Evolutionary conservation across 2,888 invertebrate species (phyloP).

Genomic region (Trisateles emortualis): DNA sequence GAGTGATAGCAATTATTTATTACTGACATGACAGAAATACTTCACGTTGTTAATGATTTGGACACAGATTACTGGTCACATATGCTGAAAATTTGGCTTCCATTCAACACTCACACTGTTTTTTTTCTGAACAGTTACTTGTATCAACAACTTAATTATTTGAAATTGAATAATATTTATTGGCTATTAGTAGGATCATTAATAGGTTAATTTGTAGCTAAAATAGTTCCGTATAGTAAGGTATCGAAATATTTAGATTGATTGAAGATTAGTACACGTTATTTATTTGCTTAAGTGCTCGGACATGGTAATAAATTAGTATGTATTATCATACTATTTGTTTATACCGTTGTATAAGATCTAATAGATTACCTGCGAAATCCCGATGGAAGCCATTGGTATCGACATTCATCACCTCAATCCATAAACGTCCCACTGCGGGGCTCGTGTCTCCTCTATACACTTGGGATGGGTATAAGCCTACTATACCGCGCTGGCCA

Average conservation of each 20-base stretch:
- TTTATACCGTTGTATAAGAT: too few species aligned
- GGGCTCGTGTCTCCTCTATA: too few species aligned
- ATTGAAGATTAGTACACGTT: not conserved
- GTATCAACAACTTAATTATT: slow-evolving; percentile 18
- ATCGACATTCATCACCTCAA: too few species aligned
- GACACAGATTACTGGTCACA: slow-evolving; percentile 35
- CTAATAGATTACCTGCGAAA: too few species aligned
- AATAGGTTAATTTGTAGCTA: slow-evolving; percentile 9
- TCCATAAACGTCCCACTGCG: too few species aligned
- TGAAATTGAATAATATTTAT: slow-evolving; percentile 22
- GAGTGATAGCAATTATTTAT: slow-evolving; percentile 37
- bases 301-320: too few species aligned
- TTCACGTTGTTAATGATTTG: slow-evolving; percentile 17
- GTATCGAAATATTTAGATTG: not conserved
- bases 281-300: too few species aligned
- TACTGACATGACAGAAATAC: slow-evolving; percentile 23
- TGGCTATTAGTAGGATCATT: slow-evolving; percentile 18
- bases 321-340: too few species aligned
- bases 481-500: too few species aligned
- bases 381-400: too few species aligned
- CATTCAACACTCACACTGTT: slow-evolving; percentile 27
- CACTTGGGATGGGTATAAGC: too few species aligned
- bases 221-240: slow-evolving; percentile 6
- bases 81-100: slow-evolving; percentile 36
- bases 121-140: slow-evolving; percentile 10